Evolutionary conservation across 2,888 invertebrate species (phyloP).

Genomic region (Tenthredo livida): DNA sequence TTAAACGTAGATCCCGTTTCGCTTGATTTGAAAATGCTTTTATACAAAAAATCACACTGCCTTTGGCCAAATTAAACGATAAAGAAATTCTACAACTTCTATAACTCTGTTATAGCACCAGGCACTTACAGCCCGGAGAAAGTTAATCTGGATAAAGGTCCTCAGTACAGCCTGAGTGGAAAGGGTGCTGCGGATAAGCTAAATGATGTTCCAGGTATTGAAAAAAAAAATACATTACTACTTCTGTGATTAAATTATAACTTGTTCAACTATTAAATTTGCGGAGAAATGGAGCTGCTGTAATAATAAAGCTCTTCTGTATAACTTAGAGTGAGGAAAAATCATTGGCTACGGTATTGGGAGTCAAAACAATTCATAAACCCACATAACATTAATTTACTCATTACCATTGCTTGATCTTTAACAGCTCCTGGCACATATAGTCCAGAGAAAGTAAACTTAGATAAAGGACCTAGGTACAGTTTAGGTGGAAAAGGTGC

Average conservation of each 20-base stretch:
- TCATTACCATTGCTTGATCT: not conserved
- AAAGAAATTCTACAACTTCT: not conserved
- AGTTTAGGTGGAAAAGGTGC: constrained; percentile 79
- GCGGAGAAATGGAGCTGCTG: not conserved
- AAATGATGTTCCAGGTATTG: constrained; percentile 65
- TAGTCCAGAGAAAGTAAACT: constrained; percentile 81
- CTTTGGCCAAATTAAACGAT: not conserved
- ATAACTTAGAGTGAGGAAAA: not conserved
- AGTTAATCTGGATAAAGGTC: constrained; percentile 54
- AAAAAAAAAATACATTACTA: not conserved
- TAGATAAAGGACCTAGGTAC: constrained; percentile 79
- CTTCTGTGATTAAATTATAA: not conserved
- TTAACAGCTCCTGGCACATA: constrained; percentile 81
- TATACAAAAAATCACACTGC: not conserved
- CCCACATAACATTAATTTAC: not conserved
- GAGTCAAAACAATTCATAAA: not conserved
- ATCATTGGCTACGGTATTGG: not conserved
- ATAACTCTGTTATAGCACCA: constrained; percentile 49
- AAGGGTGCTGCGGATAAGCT: constrained; percentile 52
- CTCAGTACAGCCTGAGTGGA: constrained; percentile 55
- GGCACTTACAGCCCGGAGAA: constrained; percentile 56
- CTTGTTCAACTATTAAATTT: not conserved
- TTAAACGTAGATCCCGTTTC: not conserved
- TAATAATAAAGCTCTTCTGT: not conserved
- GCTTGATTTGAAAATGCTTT: not conserved